Evolutionary conservation across 2,888 invertebrate genomes (phyloP).

Genomic region (Eilema caniola): DNA sequence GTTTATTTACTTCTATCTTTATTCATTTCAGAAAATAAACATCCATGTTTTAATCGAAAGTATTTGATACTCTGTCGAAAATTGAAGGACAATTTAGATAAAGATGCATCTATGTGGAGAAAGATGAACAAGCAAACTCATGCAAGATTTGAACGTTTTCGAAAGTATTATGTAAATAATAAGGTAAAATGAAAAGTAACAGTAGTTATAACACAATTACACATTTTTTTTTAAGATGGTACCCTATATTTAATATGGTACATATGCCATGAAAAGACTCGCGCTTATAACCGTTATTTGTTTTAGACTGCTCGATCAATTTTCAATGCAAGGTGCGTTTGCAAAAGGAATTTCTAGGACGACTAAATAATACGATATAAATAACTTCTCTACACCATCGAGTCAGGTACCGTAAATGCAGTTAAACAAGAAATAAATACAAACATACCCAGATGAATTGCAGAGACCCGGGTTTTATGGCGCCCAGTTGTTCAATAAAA

Average conservation of each 20-base stretch:
- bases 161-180: conserved; percentile 29
- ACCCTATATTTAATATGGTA: no score
- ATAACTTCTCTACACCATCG: background rate
- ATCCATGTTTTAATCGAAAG: conserved; percentile 12
- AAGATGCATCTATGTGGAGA: conserved; percentile 63
- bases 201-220: background rate
- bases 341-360: conserved; percentile 17
- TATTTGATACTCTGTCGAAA: conserved; percentile 51
- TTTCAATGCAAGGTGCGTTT: conserved; percentile 24
- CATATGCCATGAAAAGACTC: no score
- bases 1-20: background rate
- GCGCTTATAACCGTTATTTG: background rate
- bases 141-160: conserved; percentile 52
- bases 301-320: conserved; percentile 38
- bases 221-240: background rate
- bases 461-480: no score
- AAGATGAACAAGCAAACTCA: conserved; percentile 57
- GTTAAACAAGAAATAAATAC: conserved; percentile 25
- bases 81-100: conserved; percentile 58
- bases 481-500: background rate
- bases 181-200: background rate
- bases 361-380: background rate
- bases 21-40: conserved; percentile 6
- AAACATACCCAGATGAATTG: background rate
- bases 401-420: background rate